Evolutionary conservation across 2,113 vertebrate genomes (phyloP).

Genomic region (Pitta sordida): DNA sequence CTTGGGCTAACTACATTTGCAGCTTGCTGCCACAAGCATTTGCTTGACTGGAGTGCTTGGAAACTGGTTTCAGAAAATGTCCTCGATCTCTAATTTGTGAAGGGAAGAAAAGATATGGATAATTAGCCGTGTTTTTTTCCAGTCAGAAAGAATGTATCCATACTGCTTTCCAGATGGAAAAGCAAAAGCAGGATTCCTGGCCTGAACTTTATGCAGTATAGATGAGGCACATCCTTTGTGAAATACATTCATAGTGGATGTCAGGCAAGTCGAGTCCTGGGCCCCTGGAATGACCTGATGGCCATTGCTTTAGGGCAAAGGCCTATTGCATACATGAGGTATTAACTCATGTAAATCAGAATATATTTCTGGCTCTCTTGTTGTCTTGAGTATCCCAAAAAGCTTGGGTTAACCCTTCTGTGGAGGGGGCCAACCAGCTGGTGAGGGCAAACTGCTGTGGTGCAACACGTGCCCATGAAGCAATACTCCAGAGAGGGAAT

Average conservation of each 20-base stretch:
- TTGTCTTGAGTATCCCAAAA: not conserved
- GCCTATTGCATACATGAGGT: not conserved
- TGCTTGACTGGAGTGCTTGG: not conserved
- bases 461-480: not conserved
- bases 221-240: not conserved
- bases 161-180: not conserved
- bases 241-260: not conserved
- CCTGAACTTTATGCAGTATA: not conserved
- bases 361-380: not conserved
- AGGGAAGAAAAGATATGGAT: not conserved
- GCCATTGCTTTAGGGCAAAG: not conserved
- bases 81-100: not conserved
- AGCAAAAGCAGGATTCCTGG: not conserved
- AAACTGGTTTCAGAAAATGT: not conserved
- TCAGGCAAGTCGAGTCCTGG: not conserved
- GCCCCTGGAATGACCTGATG: not conserved
- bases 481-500: not conserved
- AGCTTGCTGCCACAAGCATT: not conserved
- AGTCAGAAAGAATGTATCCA: not conserved
- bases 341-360: not conserved
- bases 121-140: not conserved
- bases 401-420: not conserved
- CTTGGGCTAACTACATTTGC: not conserved
- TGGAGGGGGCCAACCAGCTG: not conserved
- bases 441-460: not conserved